phyloP scores from a whole-genome alignment of 1,140 invertebrate species.

The Cryptotermes secundus region DNA sequence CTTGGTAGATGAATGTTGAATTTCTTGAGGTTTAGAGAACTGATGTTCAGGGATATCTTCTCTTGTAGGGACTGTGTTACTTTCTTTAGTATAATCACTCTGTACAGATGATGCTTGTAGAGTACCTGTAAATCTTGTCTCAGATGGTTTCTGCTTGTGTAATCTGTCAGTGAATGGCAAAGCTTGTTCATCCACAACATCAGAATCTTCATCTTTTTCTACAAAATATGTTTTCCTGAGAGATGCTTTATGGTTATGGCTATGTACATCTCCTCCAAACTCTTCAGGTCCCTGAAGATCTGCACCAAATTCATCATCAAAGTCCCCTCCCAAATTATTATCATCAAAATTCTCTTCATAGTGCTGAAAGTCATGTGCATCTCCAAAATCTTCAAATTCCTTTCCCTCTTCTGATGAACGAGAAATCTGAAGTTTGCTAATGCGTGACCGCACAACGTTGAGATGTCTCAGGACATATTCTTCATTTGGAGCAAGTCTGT shows the following conservation, averaged over 20 bases:
- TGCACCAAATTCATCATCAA: conserved; percentile 11
- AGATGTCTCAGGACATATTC: conserved; percentile 89
- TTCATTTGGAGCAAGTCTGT: conserved; percentile 78
- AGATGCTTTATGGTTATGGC: neutral
- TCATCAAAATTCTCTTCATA: conserved; percentile 21
- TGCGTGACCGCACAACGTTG: conserved; percentile 76
- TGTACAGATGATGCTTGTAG: too few species aligned
- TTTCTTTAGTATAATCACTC: too few species aligned
- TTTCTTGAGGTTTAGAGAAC: too few species aligned
- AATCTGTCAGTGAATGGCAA: neutral
- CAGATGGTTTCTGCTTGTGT: too few species aligned
- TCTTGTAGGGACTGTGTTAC: neutral
- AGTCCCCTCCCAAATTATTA: neutral
- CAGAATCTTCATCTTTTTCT: neutral
- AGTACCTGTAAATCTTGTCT: too few species aligned
- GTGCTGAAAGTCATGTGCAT: neutral
- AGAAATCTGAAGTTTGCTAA: conserved; percentile 40
- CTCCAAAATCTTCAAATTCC: conserved; percentile 22
- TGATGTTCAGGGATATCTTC: neutral
- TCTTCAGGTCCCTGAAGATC: neutral
- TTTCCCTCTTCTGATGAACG: conserved; percentile 7
- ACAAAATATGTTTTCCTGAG: neutral
- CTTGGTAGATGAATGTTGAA: too few species aligned
- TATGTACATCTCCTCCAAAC: neutral
- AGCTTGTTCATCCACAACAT: neutral